Conservation (phyloP, 2,797 vertebrate species). For the Neosilurus hyrtlii region DNA sequence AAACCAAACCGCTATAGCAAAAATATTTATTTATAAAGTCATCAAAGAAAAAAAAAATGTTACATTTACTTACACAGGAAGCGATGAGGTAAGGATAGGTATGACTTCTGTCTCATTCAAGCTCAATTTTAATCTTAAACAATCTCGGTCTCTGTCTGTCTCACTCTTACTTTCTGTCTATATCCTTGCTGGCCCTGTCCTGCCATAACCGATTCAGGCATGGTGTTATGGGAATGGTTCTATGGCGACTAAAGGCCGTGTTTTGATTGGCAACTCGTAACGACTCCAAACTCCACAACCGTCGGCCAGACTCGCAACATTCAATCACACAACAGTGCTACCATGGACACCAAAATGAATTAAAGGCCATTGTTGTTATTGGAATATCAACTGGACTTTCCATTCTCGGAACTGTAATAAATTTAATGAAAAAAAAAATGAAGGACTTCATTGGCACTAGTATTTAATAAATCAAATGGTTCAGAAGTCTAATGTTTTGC, state of each 20-base stretch:
- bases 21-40: constrained; percentile 39
- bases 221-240: constrained; percentile 60
- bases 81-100: constrained; percentile 24
- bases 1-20: constrained; percentile 19
- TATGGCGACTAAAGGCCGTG: constrained; percentile 62
- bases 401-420: constrained; percentile 23
- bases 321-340: constrained; percentile 43
- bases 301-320: constrained; percentile 57
- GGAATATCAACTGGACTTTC: constrained; percentile 38
- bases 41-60: constrained; percentile 1
- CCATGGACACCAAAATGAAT: constrained; percentile 42
- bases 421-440: constrained; percentile 17
- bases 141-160: constrained; percentile 28
- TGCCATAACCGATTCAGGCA: constrained; percentile 59
- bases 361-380: constrained; percentile 35
- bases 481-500: neutral
- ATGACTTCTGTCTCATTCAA: constrained; percentile 6
- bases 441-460: neutral
- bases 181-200: neutral
- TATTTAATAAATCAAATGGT: constrained; percentile 5
- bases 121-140: constrained; percentile 1
- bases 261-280: constrained; percentile 70
- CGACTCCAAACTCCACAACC: constrained; percentile 55
- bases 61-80: neutral
- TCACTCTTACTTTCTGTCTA: neutral